phyloP scores from a whole-genome alignment of 2,113 vertebrate species.

The Hirundichthys speculiger region DNA sequence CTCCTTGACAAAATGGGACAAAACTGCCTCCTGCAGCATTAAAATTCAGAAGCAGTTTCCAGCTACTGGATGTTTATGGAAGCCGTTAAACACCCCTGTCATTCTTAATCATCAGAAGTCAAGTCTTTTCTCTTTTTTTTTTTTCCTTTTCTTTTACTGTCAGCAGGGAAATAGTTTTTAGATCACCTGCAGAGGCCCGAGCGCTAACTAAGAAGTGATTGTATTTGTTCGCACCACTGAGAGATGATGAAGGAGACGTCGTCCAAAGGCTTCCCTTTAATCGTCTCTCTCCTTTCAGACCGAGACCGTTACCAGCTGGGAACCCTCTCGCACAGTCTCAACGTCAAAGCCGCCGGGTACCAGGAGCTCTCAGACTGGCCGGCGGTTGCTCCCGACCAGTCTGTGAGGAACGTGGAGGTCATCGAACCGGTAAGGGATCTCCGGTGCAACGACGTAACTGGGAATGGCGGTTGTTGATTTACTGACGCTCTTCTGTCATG shows the following conservation, averaged over 20 bases:
- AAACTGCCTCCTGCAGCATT: slow-evolving; percentile 82
- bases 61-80: slow-evolving; percentile 90
- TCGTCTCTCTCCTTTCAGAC: slow-evolving; percentile 83
- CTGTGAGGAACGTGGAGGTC: slow-evolving; percentile 92
- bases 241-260: slow-evolving; percentile 78
- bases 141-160: background rate
- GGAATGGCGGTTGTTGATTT: too few species aligned
- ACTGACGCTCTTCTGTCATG: too few species aligned
- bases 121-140: slow-evolving; percentile 61
- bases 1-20: slow-evolving; percentile 48
- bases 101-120: slow-evolving; percentile 96
- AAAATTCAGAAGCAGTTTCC: slow-evolving; percentile 90
- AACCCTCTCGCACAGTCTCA: slow-evolving; percentile 93
- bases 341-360: slow-evolving; percentile 88
- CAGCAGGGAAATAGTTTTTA: too few species aligned
- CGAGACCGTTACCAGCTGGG: slow-evolving; percentile 96
- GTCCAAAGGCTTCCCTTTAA: slow-evolving; percentile 64
- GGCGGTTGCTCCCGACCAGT: slow-evolving; percentile 89
- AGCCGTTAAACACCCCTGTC: slow-evolving; percentile 93
- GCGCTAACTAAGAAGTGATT: slow-evolving; percentile 52
- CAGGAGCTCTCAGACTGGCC: slow-evolving; percentile 96
- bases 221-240: background rate
- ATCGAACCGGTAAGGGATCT: slow-evolving; percentile 83
- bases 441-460: too few species aligned
- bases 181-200: slow-evolving; percentile 81